Evolutionary conservation across 2,797 vertebrate species (phyloP).

Genomic region (Ctenosaura bakeri): DNA sequence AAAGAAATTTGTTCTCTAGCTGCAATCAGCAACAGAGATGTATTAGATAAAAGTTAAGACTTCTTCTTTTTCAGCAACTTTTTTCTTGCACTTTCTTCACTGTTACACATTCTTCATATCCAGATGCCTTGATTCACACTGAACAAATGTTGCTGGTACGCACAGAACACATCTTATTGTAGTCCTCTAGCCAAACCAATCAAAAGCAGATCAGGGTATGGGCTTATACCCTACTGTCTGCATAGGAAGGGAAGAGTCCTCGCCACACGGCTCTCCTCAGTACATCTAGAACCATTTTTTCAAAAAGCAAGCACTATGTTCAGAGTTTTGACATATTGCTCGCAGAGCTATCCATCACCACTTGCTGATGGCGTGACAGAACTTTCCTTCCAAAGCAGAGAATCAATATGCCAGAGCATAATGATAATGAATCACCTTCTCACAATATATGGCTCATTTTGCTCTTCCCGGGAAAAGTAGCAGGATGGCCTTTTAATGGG

Average conservation of each 20-base stretch:
- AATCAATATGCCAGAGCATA: constrained; percentile 73
- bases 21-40: not conserved
- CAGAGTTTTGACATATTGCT: not conserved
- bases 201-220: not conserved
- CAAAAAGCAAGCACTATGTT: not conserved
- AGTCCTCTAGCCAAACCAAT: not conserved
- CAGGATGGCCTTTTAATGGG: constrained; percentile 40
- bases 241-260: not conserved
- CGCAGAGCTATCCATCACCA: constrained; percentile 55
- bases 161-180: not conserved
- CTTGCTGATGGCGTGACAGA: constrained; percentile 39
- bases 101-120: not conserved
- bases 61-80: not conserved
- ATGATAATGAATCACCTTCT: constrained; percentile 69
- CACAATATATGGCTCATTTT: fast-evolving
- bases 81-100: constrained; percentile 6
- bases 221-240: not conserved
- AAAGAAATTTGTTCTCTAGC: not conserved
- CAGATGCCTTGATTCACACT: constrained; percentile 4
- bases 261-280: not conserved
- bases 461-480: not conserved
- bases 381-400: constrained; percentile 66
- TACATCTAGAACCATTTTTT: not conserved
- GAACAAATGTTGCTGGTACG: not conserved
- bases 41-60: not conserved